A percentile compares a stretch with the other conserved stretches of the same genome.
Conservation (phyloP, 2,888 invertebrate species). For the Stenurella melanura region DNA sequence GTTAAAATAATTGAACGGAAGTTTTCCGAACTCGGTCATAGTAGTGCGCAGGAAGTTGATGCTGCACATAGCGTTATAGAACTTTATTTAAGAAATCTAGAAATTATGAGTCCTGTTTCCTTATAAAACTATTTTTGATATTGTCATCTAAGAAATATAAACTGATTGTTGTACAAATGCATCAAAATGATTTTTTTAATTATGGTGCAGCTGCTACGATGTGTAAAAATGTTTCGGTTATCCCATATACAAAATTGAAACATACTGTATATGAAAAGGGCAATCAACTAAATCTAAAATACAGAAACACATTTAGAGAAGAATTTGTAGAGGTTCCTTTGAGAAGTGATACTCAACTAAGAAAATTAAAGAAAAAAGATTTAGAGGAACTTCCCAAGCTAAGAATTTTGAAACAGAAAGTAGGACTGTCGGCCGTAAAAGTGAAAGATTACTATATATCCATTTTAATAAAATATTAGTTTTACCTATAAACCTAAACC, state of each 20-base stretch:
- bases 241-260: background rate
- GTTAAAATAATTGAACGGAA: no score
- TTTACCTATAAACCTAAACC: no score
- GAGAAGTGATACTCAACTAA: background rate
- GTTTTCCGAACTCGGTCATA: background rate
- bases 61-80: background rate
- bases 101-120: slow-evolving; percentile 11
- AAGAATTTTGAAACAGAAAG: background rate
- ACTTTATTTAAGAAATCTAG: background rate
- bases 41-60: background rate
- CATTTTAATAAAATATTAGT: background rate
- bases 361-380: background rate
- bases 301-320: background rate
- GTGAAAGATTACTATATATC: background rate
- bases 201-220: background rate
- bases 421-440: no score
- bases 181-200: slow-evolving; percentile 9
- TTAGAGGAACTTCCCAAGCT: background rate
- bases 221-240: background rate
- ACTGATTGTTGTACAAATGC: no score
- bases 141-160: background rate
- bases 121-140: background rate
- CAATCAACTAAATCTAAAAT: background rate
- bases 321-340: background rate
- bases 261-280: slow-evolving; percentile 10